Evolutionary conservation across 2,797 vertebrate genomes (phyloP).

Genomic region (Petrocephalus sullivani): DNA sequence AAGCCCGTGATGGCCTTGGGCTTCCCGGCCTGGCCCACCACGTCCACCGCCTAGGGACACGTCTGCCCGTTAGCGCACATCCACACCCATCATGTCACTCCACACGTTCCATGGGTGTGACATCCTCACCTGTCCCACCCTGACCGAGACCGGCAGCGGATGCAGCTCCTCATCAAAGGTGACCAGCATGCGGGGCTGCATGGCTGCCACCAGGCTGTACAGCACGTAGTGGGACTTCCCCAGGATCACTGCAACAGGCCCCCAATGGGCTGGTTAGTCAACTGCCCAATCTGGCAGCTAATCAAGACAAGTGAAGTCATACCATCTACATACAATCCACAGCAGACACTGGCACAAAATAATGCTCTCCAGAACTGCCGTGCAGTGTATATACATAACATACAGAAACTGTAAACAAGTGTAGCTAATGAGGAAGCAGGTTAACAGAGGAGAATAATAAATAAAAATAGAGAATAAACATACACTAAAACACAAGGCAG

Average conservation of each 20-base stretch:
- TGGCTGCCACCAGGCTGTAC: conserved; percentile 91
- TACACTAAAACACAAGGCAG: neutral
- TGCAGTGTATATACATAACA: neutral
- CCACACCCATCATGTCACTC: neutral
- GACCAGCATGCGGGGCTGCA: conserved; percentile 97
- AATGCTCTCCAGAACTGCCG: neutral
- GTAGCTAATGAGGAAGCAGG: neutral
- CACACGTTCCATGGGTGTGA: neutral
- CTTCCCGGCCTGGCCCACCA: conserved; percentile 94
- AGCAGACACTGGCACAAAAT: neutral
- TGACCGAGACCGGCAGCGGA: conserved; percentile 86
- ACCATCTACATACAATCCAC: neutral
- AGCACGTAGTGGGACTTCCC: conserved; percentile 95
- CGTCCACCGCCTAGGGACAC: conserved; percentile 80
- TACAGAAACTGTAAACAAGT: neutral
- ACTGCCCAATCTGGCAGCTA: neutral
- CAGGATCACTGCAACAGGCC: conserved; percentile 73
- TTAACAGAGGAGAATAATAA: neutral
- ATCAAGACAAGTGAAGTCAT: neutral
- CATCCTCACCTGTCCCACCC: conserved; percentile 86
- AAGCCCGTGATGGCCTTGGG: conserved; percentile 98
- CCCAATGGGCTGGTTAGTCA: neutral
- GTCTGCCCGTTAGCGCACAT: neutral
- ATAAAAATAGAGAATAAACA: neutral
- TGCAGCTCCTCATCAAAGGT: conserved; percentile 92